phyloP scores from a whole-genome alignment of 2,888 invertebrate species.

The Griposia aprilina region DNA sequence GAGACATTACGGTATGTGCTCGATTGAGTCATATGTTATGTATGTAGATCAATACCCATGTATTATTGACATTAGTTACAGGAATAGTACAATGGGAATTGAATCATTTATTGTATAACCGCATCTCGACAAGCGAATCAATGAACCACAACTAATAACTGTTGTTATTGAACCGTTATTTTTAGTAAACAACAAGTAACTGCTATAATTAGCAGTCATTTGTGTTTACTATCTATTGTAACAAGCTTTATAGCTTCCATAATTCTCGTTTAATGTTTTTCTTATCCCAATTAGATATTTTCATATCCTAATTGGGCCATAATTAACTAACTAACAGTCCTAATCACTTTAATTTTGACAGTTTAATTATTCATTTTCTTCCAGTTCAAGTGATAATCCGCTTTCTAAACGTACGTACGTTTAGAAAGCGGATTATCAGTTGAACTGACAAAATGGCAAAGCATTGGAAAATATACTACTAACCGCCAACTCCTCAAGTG shows the following conservation, averaged over 20 bases:
- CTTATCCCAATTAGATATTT: not conserved
- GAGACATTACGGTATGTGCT: not conserved
- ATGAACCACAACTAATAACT: slow-evolving; percentile 45
- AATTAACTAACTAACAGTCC: not conserved
- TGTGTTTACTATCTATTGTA: slow-evolving; percentile 8
- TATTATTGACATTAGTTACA: slow-evolving; percentile 3
- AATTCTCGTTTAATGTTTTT: not conserved
- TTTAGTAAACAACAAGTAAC: slow-evolving; percentile 3
- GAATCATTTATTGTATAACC: slow-evolving; percentile 14
- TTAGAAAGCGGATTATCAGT: not conserved
- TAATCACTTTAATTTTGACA: not conserved
- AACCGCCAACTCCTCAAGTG: not conserved
- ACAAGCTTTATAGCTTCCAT: not conserved
- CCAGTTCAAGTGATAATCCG: too few species aligned
- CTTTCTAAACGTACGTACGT: not conserved
- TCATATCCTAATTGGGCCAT: not conserved
- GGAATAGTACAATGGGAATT: slow-evolving; percentile 32
- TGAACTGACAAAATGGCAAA: not conserved
- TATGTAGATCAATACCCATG: slow-evolving; percentile 5
- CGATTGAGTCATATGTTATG: slow-evolving; percentile 3
- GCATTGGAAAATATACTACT: not conserved
- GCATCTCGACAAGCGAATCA: slow-evolving; percentile 23
- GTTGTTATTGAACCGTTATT: slow-evolving; percentile 19
- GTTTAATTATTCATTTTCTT: too few species aligned
- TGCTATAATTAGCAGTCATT: not conserved